These are phyloP conservation scores for Stenichneumon culpator DNA, from an alignment of 2,888 invertebrate species.

Conservation along the genomic window DNA sequence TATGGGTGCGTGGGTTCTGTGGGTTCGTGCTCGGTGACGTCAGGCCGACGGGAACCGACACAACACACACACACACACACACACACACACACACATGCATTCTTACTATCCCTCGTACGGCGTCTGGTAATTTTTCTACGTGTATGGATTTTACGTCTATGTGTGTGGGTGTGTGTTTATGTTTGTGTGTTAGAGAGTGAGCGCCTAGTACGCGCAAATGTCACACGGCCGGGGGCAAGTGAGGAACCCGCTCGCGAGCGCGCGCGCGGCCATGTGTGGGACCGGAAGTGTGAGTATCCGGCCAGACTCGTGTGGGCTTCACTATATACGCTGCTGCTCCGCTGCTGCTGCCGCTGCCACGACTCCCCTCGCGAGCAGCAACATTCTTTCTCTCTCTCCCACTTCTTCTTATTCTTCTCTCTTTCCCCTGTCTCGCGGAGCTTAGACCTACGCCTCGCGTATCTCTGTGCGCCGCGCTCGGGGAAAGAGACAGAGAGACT, in stretches of 20 bases:
- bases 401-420: slow-evolving; percentile 58
- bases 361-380: slow-evolving; percentile 55
- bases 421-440: slow-evolving; percentile 43
- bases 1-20: slow-evolving; percentile 67
- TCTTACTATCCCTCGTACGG: slow-evolving; percentile 38
- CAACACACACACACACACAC: slow-evolving; percentile 14
- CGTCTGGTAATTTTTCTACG: slow-evolving; percentile 52
- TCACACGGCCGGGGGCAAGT: slow-evolving; percentile 70
- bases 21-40: slow-evolving; percentile 68
- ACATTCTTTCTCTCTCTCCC: slow-evolving; percentile 45
- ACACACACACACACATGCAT: slow-evolving; percentile 6
- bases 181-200: slow-evolving; percentile 46
- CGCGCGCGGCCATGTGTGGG: slow-evolving; percentile 83
- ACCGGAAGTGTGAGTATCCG: slow-evolving; percentile 85
- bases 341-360: slow-evolving; percentile 39
- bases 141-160: slow-evolving; percentile 55
- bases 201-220: slow-evolving; percentile 67
- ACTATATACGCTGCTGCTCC: slow-evolving; percentile 73
- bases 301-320: slow-evolving; percentile 85
- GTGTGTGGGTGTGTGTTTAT: slow-evolving; percentile 54
- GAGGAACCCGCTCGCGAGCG: slow-evolving; percentile 65
- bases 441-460: slow-evolving; percentile 57
- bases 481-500: background rate
- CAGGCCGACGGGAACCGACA: slow-evolving; percentile 62
- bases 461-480: slow-evolving; percentile 29